These are phyloP conservation scores for Galeopsomyia nigrocyanea DNA, from an alignment of 2,888 invertebrate genomes.

Conservation along the genomic window DNA sequence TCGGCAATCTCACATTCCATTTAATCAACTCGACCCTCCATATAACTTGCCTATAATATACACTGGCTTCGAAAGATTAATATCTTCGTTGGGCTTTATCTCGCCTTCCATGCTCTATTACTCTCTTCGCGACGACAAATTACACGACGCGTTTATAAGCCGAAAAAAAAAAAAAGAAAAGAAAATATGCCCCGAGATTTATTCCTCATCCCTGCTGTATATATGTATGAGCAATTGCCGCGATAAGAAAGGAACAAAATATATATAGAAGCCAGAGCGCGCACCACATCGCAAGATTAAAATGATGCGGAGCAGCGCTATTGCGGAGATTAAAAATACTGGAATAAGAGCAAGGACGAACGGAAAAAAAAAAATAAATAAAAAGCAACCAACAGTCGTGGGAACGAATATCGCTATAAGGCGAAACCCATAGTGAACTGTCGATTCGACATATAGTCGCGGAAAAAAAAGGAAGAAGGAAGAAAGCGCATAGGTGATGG, in stretches of 20 bases:
- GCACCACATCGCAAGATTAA: slow-evolving; percentile 11
- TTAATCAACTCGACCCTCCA: slow-evolving; percentile 25
- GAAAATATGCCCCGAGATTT: background rate
- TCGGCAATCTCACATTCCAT: slow-evolving; percentile 28
- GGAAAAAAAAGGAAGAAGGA: too few species aligned
- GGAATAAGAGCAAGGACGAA: background rate
- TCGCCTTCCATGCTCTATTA: slow-evolving; percentile 28
- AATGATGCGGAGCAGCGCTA: slow-evolving; percentile 14
- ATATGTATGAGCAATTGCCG: slow-evolving; percentile 25
- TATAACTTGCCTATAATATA: slow-evolving; percentile 21
- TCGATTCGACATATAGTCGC: too few species aligned
- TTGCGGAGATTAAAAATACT: slow-evolving; percentile 21
- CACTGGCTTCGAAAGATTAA: slow-evolving; percentile 31
- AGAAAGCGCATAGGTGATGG: too few species aligned
- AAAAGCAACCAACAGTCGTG: too few species aligned
- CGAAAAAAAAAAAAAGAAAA: background rate
- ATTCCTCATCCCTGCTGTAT: background rate
- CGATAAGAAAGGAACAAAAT: slow-evolving; percentile 23
- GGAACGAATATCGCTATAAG: slow-evolving; percentile 29
- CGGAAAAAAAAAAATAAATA: background rate
- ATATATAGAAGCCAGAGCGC: background rate
- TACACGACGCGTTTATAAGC: background rate
- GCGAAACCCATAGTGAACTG: background rate
- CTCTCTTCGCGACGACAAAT: slow-evolving; percentile 16
- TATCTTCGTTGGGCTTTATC: slow-evolving; percentile 31